Conservation (phyloP, 2,888 invertebrate genomes). For the Cosmopolites sordidus region DNA sequence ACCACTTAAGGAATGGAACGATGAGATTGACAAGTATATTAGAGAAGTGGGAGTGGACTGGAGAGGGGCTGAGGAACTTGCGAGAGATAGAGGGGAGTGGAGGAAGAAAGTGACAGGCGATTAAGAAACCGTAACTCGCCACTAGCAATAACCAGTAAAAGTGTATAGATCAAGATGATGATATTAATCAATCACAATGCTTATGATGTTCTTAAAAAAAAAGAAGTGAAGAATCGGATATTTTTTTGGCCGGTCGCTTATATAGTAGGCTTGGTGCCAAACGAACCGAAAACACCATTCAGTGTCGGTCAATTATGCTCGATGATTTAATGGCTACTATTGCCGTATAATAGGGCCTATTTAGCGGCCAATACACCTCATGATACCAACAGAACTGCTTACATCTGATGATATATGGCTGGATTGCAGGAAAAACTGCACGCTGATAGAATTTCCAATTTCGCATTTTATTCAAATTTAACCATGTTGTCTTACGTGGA, state of each 20-base stretch:
- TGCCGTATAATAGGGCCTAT: slow-evolving; percentile 47
- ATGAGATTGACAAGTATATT: too few species aligned
- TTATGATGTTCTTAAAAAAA: too few species aligned
- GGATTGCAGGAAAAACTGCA: neutral
- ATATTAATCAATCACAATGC: too few species aligned
- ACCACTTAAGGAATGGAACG: too few species aligned
- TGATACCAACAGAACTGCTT: neutral
- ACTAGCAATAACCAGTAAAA: too few species aligned
- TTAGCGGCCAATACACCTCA: slow-evolving; percentile 46
- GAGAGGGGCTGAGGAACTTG: too few species aligned
- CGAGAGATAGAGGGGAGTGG: too few species aligned
- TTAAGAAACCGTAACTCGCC: too few species aligned
- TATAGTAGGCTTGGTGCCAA: neutral
- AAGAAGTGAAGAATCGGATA: too few species aligned
- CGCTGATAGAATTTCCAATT: slow-evolving; percentile 39
- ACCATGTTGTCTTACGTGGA: neutral
- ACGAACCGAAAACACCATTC: neutral
- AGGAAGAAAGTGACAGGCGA: too few species aligned
- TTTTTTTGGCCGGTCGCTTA: neutral
- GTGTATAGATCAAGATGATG: too few species aligned
- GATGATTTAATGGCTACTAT: slow-evolving; percentile 49
- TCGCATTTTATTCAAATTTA: slow-evolving; percentile 32
- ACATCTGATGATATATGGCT: neutral
- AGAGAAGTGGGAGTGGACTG: too few species aligned
- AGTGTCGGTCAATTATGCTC: slow-evolving; percentile 43